Base-by-base conservation (phyloP, 2,113 vertebrate genomes). In the Tringa solitaria region DNA sequence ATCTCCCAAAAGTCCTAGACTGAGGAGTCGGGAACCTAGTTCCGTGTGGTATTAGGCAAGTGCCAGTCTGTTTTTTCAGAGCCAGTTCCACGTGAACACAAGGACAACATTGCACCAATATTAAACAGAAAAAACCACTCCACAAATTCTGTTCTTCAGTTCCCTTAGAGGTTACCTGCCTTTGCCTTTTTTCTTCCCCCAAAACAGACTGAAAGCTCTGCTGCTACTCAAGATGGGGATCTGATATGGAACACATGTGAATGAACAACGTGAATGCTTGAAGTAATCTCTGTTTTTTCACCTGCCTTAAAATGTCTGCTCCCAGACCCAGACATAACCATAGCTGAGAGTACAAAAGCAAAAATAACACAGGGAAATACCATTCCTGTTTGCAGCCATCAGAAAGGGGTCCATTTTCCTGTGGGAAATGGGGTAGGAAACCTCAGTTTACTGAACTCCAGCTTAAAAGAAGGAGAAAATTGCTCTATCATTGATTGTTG, bases 1-100 rank as follows among this genome's bases (percentile, higher is more conserved):
- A 16, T 4, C 6, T n/a, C 14, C 5, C 20, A 45, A 27, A 61
- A 1, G 4, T 67, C 41, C 17, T 56, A 15, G 15, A 54, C 13
- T 0, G 0, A 45, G 35, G 7, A 86, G 10, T 8, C 26, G 39
- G 21, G 33, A 60, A 27, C 2, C 11, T 4, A 20, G 1, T 37
- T 74, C 27, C 16, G 11, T 6, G 9, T 77, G 18, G 5, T 35
- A 28, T 45, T 19, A 74, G 12, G 14, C 30, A 48, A 63, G 16
- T 39, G 20, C 3, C 20, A 20, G 8, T 51, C 45, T 80, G 22
- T 0, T n/a, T 50, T 80, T 20, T 19, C 28, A 41, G 27, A 50
- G 6, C 2, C 41, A 39, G 21, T 23, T 18, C 33, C n/a, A 65
- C 8, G 5, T 9, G 13, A 51, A 39, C 4, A 5, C 6, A 48